Base-by-base conservation (phyloP, 1,140 invertebrate species). In the Drosophila azteca region DNA sequence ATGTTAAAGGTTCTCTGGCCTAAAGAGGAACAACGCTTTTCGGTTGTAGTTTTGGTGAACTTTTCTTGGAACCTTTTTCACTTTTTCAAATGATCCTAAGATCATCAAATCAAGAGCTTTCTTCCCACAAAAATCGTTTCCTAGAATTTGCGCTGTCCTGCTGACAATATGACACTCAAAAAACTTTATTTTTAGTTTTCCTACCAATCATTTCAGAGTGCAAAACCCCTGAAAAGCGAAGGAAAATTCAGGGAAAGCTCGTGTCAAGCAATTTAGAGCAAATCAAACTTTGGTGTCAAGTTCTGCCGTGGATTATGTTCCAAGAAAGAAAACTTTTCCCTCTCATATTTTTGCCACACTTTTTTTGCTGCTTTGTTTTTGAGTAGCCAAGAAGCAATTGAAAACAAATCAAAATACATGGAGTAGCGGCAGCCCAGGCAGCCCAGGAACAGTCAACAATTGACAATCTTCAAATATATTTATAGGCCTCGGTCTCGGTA, bases 381-480 rank as follows among this genome's bases (percentile, higher is more conserved):
- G 71, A 74, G 63, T 41, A 65, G 64, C 65, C 61, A 82, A 61
- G 65, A 82, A 64, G 69, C 81, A 85, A 85, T 85, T 85, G 81
- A 85, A 87, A 85, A 85, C 69, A 88, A 87, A 87, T 87, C 82
- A 88, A 78, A 75, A 70, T 31, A 24, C 64, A 49, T 51, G 51
- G 26, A 3, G 45, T 48, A 54, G 17, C 52, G 13, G 63, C 66
- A 45, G 31, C 29, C 20, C 76, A 77, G 13, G 63, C 66, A 45
- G 31, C 29, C 20, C 76, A 77, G 63, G 69, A 69, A 51, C 75
- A 66, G 82, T 77, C 78, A 78, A 88, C 82, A 87, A 88, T 88
- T 87, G 82, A 76, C 80, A 65, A 74, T 61, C 66, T 73, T 81
- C 67, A 75, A 71, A 79, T 82, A 85, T 81, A 87, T 87, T 88